Evolutionary conservation across 1,140 invertebrate genomes (phyloP), one percentile per base, ranked within the genome.

Genomic region (Scaptodrosophila lebanonensis): DNA sequence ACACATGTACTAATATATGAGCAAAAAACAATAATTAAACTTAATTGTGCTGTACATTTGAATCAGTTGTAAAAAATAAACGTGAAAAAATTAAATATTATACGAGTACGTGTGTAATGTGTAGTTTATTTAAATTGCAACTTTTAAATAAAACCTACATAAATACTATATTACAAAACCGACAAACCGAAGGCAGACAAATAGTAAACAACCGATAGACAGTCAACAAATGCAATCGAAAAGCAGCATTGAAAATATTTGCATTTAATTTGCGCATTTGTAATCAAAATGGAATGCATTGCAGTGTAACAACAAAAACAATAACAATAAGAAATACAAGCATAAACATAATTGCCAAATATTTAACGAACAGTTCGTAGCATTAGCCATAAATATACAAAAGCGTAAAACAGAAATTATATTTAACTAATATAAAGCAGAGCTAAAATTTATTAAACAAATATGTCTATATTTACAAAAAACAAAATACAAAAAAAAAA

Each of bases 11-110:
- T 25, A n/a, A 3, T 25, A 25, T 8, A 25, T 25, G 22, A 25
- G 22, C 22, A 8, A 25, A n/a, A 50, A 68, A 77, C 69, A 79
- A 79, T 82, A 79, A 79, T 82, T 79, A 79, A 79, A 73, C 52
- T 79, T 82, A 79, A 79, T 66, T 66, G 56, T 58, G 53, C 56
- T 77, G 73, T 77, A 82, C 36, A 82, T 73, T 67, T 47, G 51
- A 65, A 61, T 42, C 51, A 47, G 57, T 44, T 73, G 69, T 73
- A 64, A 64, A 42, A 44, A 54, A 47, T 15, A 35, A 25, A 18
- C n/a, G n/a, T 25, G 7, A 32, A 11, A 45, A 38, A 30, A 25
- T 27, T 7, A 51, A 40, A 16, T 11, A 7, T 22, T 22, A 27
- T 33, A 38, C 13, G 9, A 52, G 45, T 4, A 42, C 20, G 6